Base-by-base conservation (phyloP, 1,140 invertebrate genomes). In the Drosophila neocordata region DNA sequence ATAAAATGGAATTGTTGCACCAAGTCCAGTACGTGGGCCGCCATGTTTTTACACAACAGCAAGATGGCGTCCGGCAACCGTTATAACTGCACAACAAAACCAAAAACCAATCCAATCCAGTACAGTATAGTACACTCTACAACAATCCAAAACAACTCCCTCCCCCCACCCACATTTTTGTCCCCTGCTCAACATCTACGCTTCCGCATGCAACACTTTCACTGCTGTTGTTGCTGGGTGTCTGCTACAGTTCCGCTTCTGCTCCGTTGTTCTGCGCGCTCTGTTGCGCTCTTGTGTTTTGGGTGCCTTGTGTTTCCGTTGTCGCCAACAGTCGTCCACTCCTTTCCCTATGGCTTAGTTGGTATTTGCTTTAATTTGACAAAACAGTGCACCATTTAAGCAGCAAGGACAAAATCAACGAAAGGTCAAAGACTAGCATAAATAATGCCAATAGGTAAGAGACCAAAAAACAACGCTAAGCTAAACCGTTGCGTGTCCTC, bases 1-100 rank as follows among this genome's bases (percentile, higher is more conserved):
- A 87, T 82, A 88, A 88, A 88, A 69, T 79, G 68, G 69, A 81
- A 83, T 88, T 84, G 81, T 79, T 83, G 72, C 79, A 62, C 69
- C 9, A 60, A 73, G 1, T 18, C 59, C 7, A 20, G 4, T 44
- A 15, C 27, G 59, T 22, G 9, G 31, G 13, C 77, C 73, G 82
- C 77, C 82, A 85, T 87, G 82, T 87, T 85, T 85, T 70, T 63
- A 64, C 84, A 78, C 70, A 87, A 76, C 59, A 65, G 74, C 82
- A 85, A 81, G 74, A 85, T 85, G 82, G 82, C 82, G 82, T 58
- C 67, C 82, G 67, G 78, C 78, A 78, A 81, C 82, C 82, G 81
- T 66, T 85, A 48, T 65, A 37, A 44, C 48, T 37, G 52, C 51
- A 65, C 72, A 79, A 41, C 38, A 41, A 41, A n/a, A 44, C 13